Base-by-base conservation (phyloP, 35 echinoderm and acorn worm species). In the Ophiothrix spiculata region DNA sequence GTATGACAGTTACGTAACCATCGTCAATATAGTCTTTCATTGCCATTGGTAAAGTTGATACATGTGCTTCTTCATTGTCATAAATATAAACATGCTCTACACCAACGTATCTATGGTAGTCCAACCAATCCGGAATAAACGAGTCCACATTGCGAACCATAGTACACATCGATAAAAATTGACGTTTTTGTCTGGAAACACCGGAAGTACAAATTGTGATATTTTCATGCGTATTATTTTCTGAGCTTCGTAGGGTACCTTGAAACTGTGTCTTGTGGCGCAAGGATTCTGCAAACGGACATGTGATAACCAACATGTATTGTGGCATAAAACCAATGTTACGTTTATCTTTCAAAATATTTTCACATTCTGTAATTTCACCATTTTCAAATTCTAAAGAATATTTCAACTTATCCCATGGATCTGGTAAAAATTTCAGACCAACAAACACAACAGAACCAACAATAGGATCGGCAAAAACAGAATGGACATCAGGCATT, bases 251-350 rank as follows among this genome's bases (percentile, higher is more conserved):
- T 4, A 86, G 64, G 31, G 79, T 91, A 60, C n/a, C 88, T 77
- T 15, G 17, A 80, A 88, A 83, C 83, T 97, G 37, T 19, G 31
- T 54, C 79, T 80, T 34, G 37, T 39, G 2, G 38, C 13, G 36
- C 69, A 78, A 35, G 74, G 34, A 39, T 12, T 84, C 32, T 1
- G 94, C 86, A 36, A 92, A 40, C 33, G 81, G 90, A 37, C 94
- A 97, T 13, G 90, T 97, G 39, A 97, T 83, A 17, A 92, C 76
- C 12, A 91, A 41, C 36, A 97, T 35, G 64, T 97, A 97, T 74
- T 97, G 94, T 35, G 89, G 75, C 35, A 88, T 78, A 74, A 86
- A 92, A 37, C 94, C 94, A 35, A 97, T 92, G 69, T 90, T 97
- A 31, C 87, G 76, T 33, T 84, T 76, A 56, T 97, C 94, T 41